These are phyloP conservation scores for Sus cebifrons DNA, from an alignment of 2,797 vertebrate species.

Conservation along the genomic window DNA sequence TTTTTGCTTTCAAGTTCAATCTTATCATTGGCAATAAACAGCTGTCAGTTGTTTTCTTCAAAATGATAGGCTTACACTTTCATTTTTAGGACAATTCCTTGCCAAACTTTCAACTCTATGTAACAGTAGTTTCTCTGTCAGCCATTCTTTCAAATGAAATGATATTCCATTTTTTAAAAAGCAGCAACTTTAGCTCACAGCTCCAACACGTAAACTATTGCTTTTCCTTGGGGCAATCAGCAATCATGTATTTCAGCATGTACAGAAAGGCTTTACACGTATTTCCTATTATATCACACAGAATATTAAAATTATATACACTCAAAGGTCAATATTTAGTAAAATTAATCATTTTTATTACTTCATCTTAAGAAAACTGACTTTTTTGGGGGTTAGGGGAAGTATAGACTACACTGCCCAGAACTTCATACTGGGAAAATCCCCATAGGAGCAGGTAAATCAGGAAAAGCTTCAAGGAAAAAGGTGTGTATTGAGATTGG, in stretches of 20 bases:
- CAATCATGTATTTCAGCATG: background rate
- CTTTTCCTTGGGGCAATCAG: slow-evolving; percentile 3
- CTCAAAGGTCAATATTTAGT: background rate
- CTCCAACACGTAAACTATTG: background rate
- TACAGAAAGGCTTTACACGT: background rate
- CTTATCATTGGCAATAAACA: slow-evolving; percentile 4
- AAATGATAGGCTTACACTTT: slow-evolving; percentile 30
- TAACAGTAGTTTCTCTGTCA: background rate
- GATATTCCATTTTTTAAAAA: background rate
- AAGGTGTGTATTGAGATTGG: background rate
- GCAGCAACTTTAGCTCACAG: background rate
- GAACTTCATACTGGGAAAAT: background rate
- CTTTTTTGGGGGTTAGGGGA: background rate
- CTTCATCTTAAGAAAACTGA: background rate
- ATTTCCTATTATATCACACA: background rate
- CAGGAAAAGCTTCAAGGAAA: background rate
- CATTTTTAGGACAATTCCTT: slow-evolving; percentile 13
- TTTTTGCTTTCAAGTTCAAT: slow-evolving; percentile 32
- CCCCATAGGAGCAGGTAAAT: background rate
- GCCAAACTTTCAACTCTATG: background rate
- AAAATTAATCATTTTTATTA: background rate
- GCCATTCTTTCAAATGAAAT: slow-evolving; percentile 13
- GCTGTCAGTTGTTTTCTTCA: background rate
- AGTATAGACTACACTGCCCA: background rate
- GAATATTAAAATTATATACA: background rate